Base-by-base conservation (phyloP, 2,888 invertebrate species). In the Gerris lacustris region DNA sequence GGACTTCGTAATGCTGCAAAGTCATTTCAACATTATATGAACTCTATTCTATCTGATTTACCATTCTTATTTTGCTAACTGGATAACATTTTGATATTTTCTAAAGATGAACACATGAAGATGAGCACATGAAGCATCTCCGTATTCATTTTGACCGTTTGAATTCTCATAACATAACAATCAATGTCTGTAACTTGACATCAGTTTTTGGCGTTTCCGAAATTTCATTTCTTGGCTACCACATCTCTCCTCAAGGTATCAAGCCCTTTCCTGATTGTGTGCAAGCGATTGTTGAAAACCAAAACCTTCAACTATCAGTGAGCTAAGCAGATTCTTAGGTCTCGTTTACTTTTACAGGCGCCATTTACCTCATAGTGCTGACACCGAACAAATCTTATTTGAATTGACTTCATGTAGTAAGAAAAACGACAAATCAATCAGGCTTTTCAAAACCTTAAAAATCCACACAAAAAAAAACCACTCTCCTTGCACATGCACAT, bases 21-120 rank as follows among this genome's bases (percentile, higher is more conserved):
- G n/a, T 73, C 75, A 0, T 76, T 75, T 69, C 77, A 78, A 64
- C 71, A 76, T 6, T 74, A 74, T 63, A 76, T 78, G 71, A 74
- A 78, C 55, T 47, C 69, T 6, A 67, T 76, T 1, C 47, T 76
- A 4, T 68, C 73, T 0, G 74, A 69, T 9, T n/a, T 77, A 0
- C 73, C 73, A 44, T 77, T 74, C 69, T 69, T 67, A 9, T 75
- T 73, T 67, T 66, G 69, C 6, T 77, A 76, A 62, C 72, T 77
- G 0, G 75, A 77, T 69, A 76, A 77, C 67, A 69, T 77, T 6
- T 69, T 77, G 5, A 70, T 77, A 18, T 75, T 75, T 0, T 73
- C 75, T 9, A 47, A 47, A 47, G n/a, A 6, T 47, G 7, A 6
- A 6, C 7, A 47, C 7, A n/a, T n/a, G n/a, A n/a, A n/a, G n/a